These are phyloP conservation scores for Balearica regulorum DNA, from an alignment of 2,797 vertebrate genomes.

Conservation along the genomic window DNA sequence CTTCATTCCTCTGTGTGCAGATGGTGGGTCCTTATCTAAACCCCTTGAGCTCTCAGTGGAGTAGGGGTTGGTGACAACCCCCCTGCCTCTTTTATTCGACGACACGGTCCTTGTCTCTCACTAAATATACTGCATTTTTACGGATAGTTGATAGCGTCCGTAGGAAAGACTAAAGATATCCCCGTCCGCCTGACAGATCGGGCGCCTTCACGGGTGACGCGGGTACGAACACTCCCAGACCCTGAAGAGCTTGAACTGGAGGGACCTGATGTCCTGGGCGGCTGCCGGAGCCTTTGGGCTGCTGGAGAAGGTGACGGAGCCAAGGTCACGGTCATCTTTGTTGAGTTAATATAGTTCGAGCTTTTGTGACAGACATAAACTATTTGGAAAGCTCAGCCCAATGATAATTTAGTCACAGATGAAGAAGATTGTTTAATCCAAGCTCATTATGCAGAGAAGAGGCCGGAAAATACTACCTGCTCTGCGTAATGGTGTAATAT, in stretches of 20 bases:
- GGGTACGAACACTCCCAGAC: no score
- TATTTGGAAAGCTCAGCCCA: background rate
- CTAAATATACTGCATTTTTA: background rate
- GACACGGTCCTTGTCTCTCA: background rate
- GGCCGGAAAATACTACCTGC: background rate
- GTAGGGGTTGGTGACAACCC: no score
- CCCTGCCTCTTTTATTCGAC: background rate
- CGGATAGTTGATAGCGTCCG: rapidly evolving
- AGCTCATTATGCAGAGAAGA: background rate
- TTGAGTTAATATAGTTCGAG: background rate
- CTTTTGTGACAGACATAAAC: background rate
- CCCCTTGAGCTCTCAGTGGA: background rate
- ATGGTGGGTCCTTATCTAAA: background rate
- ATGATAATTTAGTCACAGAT: background rate
- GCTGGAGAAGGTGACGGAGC: background rate
- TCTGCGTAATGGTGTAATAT: background rate
- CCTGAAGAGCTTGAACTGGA: background rate
- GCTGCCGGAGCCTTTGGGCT: background rate
- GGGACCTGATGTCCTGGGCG: background rate
- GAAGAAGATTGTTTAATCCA: background rate
- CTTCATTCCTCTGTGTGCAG: background rate
- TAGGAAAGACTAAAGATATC: background rate
- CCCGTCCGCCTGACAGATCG: rapidly evolving
- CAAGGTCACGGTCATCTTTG: background rate
- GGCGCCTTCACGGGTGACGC: background rate